A percentile compares a stretch with the other conserved stretches of the same genome.
Conservation (phyloP, 1,140 invertebrate species). For the Drosophila punjabiensis region DNA sequence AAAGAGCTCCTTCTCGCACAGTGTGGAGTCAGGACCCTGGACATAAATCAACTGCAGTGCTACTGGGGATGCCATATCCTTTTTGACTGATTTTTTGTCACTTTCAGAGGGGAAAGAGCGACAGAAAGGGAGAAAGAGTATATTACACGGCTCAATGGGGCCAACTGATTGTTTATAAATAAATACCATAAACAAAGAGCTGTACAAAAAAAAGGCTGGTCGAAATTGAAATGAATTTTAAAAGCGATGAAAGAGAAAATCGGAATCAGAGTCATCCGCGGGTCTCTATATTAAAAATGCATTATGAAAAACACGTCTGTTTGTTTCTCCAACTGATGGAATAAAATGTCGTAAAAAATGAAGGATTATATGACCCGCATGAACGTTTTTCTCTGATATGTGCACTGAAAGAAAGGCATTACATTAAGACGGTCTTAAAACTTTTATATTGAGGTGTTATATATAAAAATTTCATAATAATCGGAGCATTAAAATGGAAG, state of each 20-base stretch:
- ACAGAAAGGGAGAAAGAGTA: conserved; percentile 1
- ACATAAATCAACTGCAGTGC: conserved; percentile 43
- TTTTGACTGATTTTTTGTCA: conserved; percentile 34
- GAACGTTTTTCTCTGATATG: conserved; percentile 5
- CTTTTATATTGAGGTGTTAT: neutral
- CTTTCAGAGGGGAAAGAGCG: conserved; percentile 1
- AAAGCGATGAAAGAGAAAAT: conserved; percentile 43
- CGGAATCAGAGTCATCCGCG: conserved; percentile 32
- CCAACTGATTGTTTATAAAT: conserved; percentile 74
- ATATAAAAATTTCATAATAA: neutral
- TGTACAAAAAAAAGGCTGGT: conserved; percentile 38
- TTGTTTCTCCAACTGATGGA: conserved; percentile 54
- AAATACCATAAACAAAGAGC: conserved; percentile 48
- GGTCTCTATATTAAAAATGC: conserved; percentile 70
- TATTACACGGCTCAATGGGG: conserved; percentile 62
- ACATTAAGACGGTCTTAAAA: neutral
- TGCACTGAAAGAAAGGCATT: neutral
- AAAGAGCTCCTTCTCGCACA: neutral
- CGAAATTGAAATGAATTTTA: conserved; percentile 50
- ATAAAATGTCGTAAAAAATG: conserved; percentile 61
- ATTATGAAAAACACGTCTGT: conserved; percentile 77
- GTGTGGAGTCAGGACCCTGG: neutral
- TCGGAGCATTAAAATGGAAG: neutral
- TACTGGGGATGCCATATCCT: conserved; percentile 21
- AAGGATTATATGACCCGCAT: conserved; percentile 53